Conservation (phyloP, 92 coral and sea anemone species). For the Phenganax stokvisi region DNA sequence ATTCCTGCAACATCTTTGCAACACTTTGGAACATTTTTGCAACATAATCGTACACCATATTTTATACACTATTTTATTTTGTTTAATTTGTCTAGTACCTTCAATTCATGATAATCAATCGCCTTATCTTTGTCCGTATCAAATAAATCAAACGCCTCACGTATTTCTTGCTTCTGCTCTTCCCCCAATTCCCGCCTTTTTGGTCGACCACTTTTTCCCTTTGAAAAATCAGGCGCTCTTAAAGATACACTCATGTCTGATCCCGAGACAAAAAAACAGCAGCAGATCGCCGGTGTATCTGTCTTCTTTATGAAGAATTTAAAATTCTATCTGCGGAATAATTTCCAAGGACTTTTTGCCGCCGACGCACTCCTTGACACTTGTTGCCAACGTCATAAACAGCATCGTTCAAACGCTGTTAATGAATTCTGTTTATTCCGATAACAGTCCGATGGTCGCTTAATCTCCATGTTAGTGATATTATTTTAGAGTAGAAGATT, state of each 20-base stretch:
- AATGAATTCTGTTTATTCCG: too few relatives aligned
- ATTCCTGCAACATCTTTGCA: too few relatives aligned
- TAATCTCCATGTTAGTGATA: too few relatives aligned
- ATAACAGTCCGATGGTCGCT: too few relatives aligned
- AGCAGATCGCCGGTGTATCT: not conserved
- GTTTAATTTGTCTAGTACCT: conserved; percentile 46
- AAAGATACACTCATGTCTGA: conserved; percentile 75
- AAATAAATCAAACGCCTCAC: conserved; percentile 91
- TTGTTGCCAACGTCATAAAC: too few relatives aligned
- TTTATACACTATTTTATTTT: not conserved
- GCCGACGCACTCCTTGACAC: too few relatives aligned
- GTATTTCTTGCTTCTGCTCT: conserved; percentile 97
- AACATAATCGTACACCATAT: not conserved
- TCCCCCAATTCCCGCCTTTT: conserved; percentile 95
- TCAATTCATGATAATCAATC: conserved; percentile 90
- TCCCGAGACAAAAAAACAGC: not conserved
- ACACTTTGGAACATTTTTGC: too few relatives aligned
- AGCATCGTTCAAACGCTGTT: too few relatives aligned
- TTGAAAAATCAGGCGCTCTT: conserved; percentile 92
- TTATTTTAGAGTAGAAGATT: too few relatives aligned
- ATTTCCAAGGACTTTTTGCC: too few relatives aligned
- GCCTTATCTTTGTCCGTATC: conserved; percentile 97
- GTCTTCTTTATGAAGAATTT: not conserved
- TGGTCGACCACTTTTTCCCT: conserved; percentile 71
- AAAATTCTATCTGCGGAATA: not conserved